Percentiles rank a stretch among this genome's conserved stretches.
Conservation (phyloP, 2,113 vertebrate genomes). For the Siphamia tubifer region DNA sequence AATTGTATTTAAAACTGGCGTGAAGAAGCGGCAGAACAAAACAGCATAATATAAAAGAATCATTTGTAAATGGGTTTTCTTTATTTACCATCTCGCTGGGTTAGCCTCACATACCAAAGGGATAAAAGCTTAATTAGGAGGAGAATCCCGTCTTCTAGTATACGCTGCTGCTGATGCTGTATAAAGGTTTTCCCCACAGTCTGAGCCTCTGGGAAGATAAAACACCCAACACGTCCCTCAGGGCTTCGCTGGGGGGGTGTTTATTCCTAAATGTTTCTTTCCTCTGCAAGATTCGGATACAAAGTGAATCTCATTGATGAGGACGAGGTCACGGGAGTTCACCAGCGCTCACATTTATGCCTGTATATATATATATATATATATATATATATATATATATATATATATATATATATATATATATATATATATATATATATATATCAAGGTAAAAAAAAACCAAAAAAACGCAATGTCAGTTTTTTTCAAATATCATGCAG, state of each 20-base stretch:
- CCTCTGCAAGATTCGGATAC: neutral
- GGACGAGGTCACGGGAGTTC: neutral
- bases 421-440: too few species aligned
- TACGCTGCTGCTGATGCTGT: neutral
- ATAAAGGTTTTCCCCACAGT: constrained; percentile 15
- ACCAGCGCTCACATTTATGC: neutral
- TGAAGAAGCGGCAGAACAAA: neutral
- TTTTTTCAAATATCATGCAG: too few species aligned
- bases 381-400: too few species aligned
- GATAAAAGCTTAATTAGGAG: constrained; percentile 31
- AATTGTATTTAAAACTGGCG: neutral
- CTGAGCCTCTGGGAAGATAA: constrained; percentile 46
- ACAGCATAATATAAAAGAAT: too few species aligned
- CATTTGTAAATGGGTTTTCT: neutral
- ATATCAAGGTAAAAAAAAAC: too few species aligned
- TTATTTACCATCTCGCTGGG: constrained; percentile 8
- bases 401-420: too few species aligned
- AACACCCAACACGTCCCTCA: constrained; percentile 38
- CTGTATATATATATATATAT: too few species aligned
- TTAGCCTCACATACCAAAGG: constrained; percentile 14
- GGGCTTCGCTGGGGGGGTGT: constrained; percentile 29
- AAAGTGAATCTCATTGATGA: constrained; percentile 30
- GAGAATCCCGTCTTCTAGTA: constrained; percentile 28
- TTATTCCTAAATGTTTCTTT: constrained; percentile 24
- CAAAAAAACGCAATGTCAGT: too few species aligned